phyloP scores from a whole-genome alignment of 2,888 invertebrate genomes.

The Cheilosia vulpina region DNA sequence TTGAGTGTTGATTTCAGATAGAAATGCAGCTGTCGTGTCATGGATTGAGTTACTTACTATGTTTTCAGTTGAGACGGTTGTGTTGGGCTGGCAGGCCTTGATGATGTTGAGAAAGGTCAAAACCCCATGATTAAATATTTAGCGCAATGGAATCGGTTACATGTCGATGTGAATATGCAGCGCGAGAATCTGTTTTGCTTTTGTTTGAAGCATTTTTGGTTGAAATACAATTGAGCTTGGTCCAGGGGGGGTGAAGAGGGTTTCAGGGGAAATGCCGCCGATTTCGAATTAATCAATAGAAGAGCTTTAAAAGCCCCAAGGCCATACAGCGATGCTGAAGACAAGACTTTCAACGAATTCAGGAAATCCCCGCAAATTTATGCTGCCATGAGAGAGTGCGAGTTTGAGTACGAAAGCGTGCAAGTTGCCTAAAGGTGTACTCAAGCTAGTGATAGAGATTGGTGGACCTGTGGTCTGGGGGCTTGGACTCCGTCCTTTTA shows the following conservation, averaged over 20 bases:
- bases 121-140: slow-evolving; percentile 48
- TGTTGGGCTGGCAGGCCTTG: slow-evolving; percentile 33
- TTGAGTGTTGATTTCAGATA: slow-evolving; percentile 53
- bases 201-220: background rate
- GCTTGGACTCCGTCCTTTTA: no score
- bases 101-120: slow-evolving; percentile 57
- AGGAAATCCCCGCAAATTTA: no score
- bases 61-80: slow-evolving; percentile 20
- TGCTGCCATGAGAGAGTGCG: no score
- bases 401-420: no score
- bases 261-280: no score
- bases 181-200: background rate
- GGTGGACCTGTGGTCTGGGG: no score
- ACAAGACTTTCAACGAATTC: no score
- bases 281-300: no score
- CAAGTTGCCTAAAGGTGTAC: no score
- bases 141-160: slow-evolving; percentile 30
- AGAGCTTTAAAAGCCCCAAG: no score
- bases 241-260: fast-evolving
- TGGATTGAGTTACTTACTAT: slow-evolving; percentile 50
- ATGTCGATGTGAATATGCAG: background rate
- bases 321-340: no score
- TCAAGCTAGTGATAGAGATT: no score
- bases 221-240: background rate
- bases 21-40: slow-evolving; percentile 58